Base-by-base conservation (phyloP, 2,888 invertebrate species). In the Acleris emargana region DNA sequence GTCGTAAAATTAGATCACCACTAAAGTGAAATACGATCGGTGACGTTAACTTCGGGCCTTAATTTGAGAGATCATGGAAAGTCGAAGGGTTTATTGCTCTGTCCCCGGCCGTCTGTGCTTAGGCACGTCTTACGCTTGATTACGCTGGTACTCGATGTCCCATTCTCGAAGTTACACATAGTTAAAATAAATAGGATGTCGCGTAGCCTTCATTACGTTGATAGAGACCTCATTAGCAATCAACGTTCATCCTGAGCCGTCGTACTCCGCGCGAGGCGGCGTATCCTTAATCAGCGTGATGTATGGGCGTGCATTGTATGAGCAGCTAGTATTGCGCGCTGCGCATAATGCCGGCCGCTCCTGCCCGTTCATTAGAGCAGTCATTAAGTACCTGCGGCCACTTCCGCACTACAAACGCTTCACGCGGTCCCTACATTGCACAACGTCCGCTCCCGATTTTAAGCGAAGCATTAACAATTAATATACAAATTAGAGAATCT, bases 381-480 rank as follows among this genome's bases (percentile, higher is more conserved):
- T 76, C 76, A 77, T 73, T 77, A 76, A 71, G 76, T 76, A 73
- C 62, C 61, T 62, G 58, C 53, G 72, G 68, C 75, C 69, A 69
- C 84, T 88, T 90, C 90, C 89, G 87, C 84, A 82, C 84, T 76
- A 71, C 74, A 81, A 81, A 78, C 81, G 79, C 75, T 87, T 82
- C 81, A 74, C 80, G 74, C 78, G 79, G 77, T 82, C 80, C 82
- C 81, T 80, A 73, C 72, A 75, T 86, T 87, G 77, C 84, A 81
- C 82, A 88, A 89, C 85, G 80, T 90, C 89, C 89, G 86, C 77
- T 79, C 76, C 77, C 77, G 80, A 82, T 78, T 75, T 76, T 73
- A 69, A 68, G 67, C 67, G 64, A 67, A 67, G 64, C 69, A 67
- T 66, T 69, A 71, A 58, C 64, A 68, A 64, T 57, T 70, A 72